Percentiles rank a stretch among this genome's conserved stretches.
Conservation (phyloP, 2,797 vertebrate species). For the Cebuella pygmaea region DNA sequence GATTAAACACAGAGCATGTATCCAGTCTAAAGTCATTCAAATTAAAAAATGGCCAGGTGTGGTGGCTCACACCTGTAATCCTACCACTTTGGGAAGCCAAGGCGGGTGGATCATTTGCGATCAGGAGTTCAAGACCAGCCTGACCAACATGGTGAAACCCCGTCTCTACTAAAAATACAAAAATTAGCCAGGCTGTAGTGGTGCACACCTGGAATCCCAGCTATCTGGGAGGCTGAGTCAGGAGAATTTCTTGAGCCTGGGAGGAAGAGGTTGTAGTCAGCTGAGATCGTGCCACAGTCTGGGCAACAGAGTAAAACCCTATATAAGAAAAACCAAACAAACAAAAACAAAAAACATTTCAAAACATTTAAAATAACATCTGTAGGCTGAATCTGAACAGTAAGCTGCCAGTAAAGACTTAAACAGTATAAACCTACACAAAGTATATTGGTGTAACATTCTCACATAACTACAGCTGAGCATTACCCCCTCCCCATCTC, state of each 20-base stretch:
- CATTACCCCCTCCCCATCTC: not conserved
- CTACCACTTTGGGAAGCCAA: not conserved
- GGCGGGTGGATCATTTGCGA: not conserved
- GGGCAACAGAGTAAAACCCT: not conserved
- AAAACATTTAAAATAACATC: not conserved
- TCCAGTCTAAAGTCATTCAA: not conserved
- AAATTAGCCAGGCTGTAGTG: not conserved
- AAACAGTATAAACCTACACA: not conserved
- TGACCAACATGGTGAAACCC: not conserved
- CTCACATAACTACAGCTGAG: not conserved
- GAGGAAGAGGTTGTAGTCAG: not conserved
- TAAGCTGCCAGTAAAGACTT: not conserved
- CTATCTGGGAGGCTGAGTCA: not conserved
- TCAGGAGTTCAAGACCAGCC: not conserved
- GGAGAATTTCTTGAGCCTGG: not conserved
- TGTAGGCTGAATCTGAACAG: not conserved
- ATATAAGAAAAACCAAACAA: not conserved
- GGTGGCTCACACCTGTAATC: not conserved
- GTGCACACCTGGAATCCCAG: not conserved
- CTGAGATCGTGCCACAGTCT: not conserved
- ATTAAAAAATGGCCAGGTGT: not conserved
- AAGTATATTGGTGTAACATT: not conserved
- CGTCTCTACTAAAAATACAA: not conserved
- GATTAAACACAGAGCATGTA: not conserved
- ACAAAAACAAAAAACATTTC: not conserved